Evolutionary conservation across 2,888 invertebrate genomes (phyloP).

Genomic region (Nephrotoma guestfalica): DNA sequence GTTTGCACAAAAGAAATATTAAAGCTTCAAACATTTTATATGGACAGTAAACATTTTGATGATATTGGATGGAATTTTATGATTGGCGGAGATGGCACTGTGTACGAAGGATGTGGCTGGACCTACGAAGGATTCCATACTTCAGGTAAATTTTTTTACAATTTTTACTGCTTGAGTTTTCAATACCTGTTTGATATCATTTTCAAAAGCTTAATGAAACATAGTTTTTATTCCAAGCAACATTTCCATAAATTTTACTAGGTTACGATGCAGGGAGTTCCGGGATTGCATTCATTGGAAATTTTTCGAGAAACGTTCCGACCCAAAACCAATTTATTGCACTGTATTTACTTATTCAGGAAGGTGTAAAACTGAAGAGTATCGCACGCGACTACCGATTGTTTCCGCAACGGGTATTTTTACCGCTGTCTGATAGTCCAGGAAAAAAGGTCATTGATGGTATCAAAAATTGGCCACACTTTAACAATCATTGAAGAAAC

Average conservation of each 20-base stretch:
- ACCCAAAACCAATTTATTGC: conserved; percentile 39
- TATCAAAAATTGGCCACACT: conserved; percentile 56
- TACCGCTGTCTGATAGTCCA: conserved; percentile 49
- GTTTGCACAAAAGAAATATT: conserved; percentile 40
- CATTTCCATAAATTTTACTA: not conserved
- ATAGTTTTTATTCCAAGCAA: too few relatives aligned
- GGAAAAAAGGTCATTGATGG: conserved; percentile 48
- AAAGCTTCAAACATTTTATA: conserved; percentile 48
- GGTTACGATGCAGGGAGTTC: conserved; percentile 49
- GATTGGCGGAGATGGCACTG: conserved; percentile 58
- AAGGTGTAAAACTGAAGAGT: conserved; percentile 45
- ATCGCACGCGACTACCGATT: conserved; percentile 49
- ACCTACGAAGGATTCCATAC: conserved; percentile 53
- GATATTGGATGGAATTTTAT: conserved; percentile 67
- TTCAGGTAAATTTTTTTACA: conserved; percentile 16
- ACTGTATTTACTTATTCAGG: conserved; percentile 41
- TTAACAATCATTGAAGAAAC: not conserved
- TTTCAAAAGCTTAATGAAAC: too few relatives aligned
- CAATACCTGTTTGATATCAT: too few relatives aligned
- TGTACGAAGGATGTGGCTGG: conserved; percentile 59
- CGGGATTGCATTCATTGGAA: conserved; percentile 57
- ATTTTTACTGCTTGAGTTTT: too few relatives aligned
- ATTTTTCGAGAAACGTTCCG: conserved; percentile 40
- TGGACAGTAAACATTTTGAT: conserved; percentile 40
- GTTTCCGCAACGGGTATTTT: conserved; percentile 50